Conservation (phyloP, 2,888 invertebrate genomes). For the Acrobeloides nanus region DNA sequence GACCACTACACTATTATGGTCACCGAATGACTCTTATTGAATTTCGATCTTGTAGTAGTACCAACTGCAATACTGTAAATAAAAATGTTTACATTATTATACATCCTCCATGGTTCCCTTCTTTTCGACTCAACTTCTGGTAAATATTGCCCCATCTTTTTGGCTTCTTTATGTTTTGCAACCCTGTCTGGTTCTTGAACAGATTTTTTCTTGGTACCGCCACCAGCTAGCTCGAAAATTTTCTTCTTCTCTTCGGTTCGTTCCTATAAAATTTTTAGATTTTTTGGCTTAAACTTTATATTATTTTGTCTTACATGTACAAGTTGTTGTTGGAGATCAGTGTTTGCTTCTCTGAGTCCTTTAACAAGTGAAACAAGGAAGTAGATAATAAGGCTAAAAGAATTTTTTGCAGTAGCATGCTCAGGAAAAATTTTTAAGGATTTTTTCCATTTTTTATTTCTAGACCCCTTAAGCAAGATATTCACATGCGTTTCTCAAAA, state of each 20-base stretch:
- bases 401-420: neutral
- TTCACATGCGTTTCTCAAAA: too few species aligned
- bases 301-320: conserved; percentile 36
- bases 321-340: conserved; percentile 68
- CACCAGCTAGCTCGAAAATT: conserved; percentile 77
- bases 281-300: conserved; percentile 2
- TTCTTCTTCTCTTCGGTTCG: conserved; percentile 85
- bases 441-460: too few species aligned
- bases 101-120: conserved; percentile 46
- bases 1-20: too few species aligned
- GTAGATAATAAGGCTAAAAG: conserved; percentile 72
- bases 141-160: conserved; percentile 32
- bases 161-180: conserved; percentile 28
- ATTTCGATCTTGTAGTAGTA: too few species aligned
- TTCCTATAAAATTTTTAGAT: conserved; percentile 61
- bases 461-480: too few species aligned
- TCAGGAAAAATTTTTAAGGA: too few species aligned
- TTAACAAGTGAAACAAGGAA: conserved; percentile 82
- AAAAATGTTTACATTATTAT: conserved; percentile 34
- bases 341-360: conserved; percentile 83
- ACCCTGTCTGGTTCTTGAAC: too few species aligned
- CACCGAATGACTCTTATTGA: too few species aligned
- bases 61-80: too few species aligned
- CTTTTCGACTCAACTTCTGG: conserved; percentile 38
- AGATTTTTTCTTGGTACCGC: conserved; percentile 35